Evolutionary conservation across 2,113 vertebrate genomes (phyloP), one percentile per base, ranked within the genome.

Genomic region (Lipotes vexillifer): DNA sequence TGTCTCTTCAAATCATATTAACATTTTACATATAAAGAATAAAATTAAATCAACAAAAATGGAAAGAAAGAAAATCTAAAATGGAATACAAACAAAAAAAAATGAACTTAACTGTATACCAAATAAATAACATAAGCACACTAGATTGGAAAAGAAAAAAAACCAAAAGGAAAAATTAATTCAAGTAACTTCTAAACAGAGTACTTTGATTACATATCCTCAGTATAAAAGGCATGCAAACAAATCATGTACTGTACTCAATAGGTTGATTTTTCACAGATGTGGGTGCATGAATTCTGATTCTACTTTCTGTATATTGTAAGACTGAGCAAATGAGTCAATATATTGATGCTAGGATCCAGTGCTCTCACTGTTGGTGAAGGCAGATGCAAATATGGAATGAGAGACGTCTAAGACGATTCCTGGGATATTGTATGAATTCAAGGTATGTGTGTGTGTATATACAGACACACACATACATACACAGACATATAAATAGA

Each of bases 21-120:
- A 72, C 17, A 94, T 90, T 90, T 94, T 86, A 81, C 41, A 86
- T 65, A 81, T 33, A 72, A 89, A 66, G 68, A 93, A 66, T 92
- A 92, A 90, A 93, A 74, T 66, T 82, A 66, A 90, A 87, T 59
- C 33, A 55, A 80, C 36, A 75, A 69, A 77, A 65, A 61, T 96
- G 20, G 36, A 55, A 72, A 80, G 13, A 96, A 96, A 83, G 33
- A 93, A 93, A 96, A 94, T 81, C n/a, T 65, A 93, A 85, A 85
- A 83, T 65, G 59, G 57, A 94, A 94, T 78, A 80, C 4, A 49
- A 71, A 90, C 41, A 52, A 18, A 44, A 86, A 94, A 89, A 85
- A 31, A 44, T 33, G 63, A 90, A 96, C 46, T 31, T 80, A 90
- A 90, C 44, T 46, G 10, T 78, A 90, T 46, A 80, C 44, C 36